Evolutionary conservation across 2,888 invertebrate species (phyloP).

Genomic region (Phania funesta): DNA sequence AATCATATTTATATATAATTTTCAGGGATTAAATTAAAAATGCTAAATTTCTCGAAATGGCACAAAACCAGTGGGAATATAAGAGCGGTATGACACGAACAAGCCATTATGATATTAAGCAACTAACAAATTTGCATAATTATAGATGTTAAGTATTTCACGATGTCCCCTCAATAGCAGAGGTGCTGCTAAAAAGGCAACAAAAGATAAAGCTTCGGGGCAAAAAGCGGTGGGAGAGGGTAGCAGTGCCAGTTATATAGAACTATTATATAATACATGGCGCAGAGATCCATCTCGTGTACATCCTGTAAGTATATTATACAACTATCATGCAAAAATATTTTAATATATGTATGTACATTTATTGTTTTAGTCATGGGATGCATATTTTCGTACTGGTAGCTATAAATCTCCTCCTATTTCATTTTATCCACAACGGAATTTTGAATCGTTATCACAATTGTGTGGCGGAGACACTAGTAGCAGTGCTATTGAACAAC

Average conservation of each 20-base stretch:
- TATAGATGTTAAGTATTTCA: background rate
- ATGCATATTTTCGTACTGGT: conserved; percentile 91
- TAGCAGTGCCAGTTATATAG: conserved; percentile 95
- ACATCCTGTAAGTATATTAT: conserved; percentile 88
- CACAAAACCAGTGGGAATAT: background rate
- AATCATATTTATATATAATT: background rate
- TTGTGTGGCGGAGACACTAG: conserved; percentile 77
- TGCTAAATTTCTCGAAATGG: conserved; percentile 21
- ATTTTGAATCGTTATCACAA: conserved; percentile 84
- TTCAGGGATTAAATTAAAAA: conserved; percentile 12
- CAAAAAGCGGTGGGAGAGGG: conserved; percentile 92
- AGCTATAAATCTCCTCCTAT: conserved; percentile 85
- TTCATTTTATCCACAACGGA: conserved; percentile 83
- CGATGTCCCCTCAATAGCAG: background rate
- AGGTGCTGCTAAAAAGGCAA: conserved; percentile 8
- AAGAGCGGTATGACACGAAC: background rate
- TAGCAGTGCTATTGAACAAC: conserved; percentile 87
- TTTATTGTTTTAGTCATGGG: conserved; percentile 88
- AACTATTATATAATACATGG: conserved; percentile 99
- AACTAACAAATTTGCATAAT: background rate
- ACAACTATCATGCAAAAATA: background rate
- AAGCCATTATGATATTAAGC: too few relatives aligned
- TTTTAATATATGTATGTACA: background rate
- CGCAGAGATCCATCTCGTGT: conserved; percentile 95
- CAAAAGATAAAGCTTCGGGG: background rate